Evolutionary conservation across 2,797 vertebrate species (phyloP).

Genomic region (Lagocephalus sceleratus): DNA sequence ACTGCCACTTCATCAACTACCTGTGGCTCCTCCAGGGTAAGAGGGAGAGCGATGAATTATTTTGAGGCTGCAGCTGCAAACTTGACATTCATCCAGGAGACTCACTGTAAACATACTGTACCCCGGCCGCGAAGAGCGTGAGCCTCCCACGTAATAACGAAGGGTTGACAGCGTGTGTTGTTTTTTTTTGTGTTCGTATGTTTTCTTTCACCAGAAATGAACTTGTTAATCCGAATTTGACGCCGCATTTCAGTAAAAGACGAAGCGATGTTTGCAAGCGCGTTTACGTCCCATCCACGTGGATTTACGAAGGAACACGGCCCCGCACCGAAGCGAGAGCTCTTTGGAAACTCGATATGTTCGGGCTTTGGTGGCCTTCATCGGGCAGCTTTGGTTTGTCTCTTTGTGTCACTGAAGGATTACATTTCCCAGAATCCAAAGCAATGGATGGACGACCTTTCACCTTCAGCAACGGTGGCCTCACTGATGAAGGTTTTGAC

Average conservation of each 20-base stretch:
- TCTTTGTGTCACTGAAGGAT: constrained; percentile 33
- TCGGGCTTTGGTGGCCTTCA: constrained; percentile 13
- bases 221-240: constrained; percentile 20
- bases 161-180: constrained; percentile 32
- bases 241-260: neutral
- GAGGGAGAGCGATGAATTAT: constrained; percentile 79
- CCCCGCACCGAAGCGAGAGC: neutral
- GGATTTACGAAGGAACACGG: constrained; percentile 5
- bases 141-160: constrained; percentile 67
- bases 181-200: too few species aligned
- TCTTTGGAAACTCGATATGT: constrained; percentile 1
- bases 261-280: neutral
- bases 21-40: constrained; percentile 83
- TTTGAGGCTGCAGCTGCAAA: constrained; percentile 79
- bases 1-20: constrained; percentile 86
- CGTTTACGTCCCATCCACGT: neutral
- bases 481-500: constrained; percentile 53
- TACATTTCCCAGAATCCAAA: constrained; percentile 37
- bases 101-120: constrained; percentile 70
- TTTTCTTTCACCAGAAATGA: constrained; percentile 9
- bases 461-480: constrained; percentile 41
- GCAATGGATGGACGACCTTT: constrained; percentile 48
- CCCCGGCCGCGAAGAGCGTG: constrained; percentile 51
- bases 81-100: constrained; percentile 80
- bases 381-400: neutral